Base-by-base conservation (phyloP, 2,888 invertebrate genomes). In the Agriopis leucophaearia region DNA sequence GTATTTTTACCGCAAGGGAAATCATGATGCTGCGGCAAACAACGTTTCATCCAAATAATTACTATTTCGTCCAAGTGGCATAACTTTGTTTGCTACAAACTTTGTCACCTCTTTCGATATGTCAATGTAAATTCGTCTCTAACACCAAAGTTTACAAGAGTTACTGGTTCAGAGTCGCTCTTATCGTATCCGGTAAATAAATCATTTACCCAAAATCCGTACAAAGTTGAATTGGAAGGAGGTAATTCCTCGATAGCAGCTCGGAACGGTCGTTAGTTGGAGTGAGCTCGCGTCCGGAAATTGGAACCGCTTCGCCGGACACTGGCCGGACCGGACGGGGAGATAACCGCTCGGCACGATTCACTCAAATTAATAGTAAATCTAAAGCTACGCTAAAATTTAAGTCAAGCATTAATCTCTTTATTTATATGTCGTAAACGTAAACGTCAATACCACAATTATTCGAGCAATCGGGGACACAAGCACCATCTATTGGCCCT, bases 251-350 rank as follows among this genome's bases (percentile, higher is more conserved):
- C 66, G 66, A 52, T 66, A 61, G 64, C 44, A 59, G 60, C n/a
- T 66, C 12, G 48, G 63, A 13, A 54, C 64, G 63, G 54, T 71
- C 73, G 75, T 75, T 73, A 70, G 76, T 69, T 69, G 63, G 58
- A 70, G 78, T 76, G 80, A 75, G 74, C 70, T 69, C 66, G 79
- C 73, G 73, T 73, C 81, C 88, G 89, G 89, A 89, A 88, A 90
- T 89, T 89, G 88, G 84, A 79, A 78, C 78, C 79, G 83, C 82
- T 81, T 78, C 79, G 78, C 81, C 82, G 79, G 81, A 76, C 78
- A 70, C 75, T 77, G 78, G 79, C 77, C 80, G 72, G 78, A 72
- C 77, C 63, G 69, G 59, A 74, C 78, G 76, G 74, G 68, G 73
- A 80, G 77, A 74, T 74, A 78, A 74, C 73, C 69, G 65, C 66